Conservation (phyloP, 2,888 invertebrate species). For the Camponotus fellah region DNA sequence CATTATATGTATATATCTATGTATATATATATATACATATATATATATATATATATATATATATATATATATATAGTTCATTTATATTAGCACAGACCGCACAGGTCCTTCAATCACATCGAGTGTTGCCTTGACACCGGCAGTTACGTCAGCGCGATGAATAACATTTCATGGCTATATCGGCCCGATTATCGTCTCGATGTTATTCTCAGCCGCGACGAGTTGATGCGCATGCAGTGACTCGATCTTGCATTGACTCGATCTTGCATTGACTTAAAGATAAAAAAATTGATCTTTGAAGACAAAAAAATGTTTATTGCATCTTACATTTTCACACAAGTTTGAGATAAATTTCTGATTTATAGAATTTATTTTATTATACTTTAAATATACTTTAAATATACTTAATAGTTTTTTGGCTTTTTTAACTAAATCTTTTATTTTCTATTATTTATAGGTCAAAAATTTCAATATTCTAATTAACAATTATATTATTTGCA, state of each 20-base stretch:
- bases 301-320: not conserved
- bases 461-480: not conserved
- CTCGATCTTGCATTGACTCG: not conserved
- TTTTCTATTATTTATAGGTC: not conserved
- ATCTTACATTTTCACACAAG: not conserved
- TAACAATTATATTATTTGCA: not conserved
- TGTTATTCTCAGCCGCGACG: conserved; percentile 33
- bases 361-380: not conserved
- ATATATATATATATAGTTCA: not conserved
- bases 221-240: not conserved
- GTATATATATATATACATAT: not conserved
- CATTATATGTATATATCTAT: not conserved
- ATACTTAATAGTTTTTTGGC: not conserved
- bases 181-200: conserved; percentile 53
- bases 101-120: conserved; percentile 56
- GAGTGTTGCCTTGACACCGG: conserved; percentile 70
- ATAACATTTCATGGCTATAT: conserved; percentile 59
- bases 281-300: not conserved
- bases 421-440: not conserved
- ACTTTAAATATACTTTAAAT: too few relatives aligned
- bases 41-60: not conserved
- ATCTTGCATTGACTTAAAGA: not conserved
- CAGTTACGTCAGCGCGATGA: conserved; percentile 64
- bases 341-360: not conserved
- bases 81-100: conserved; percentile 54